Conservation (phyloP, 2,888 invertebrate genomes). For the Harpagoxenus sublaevis region DNA sequence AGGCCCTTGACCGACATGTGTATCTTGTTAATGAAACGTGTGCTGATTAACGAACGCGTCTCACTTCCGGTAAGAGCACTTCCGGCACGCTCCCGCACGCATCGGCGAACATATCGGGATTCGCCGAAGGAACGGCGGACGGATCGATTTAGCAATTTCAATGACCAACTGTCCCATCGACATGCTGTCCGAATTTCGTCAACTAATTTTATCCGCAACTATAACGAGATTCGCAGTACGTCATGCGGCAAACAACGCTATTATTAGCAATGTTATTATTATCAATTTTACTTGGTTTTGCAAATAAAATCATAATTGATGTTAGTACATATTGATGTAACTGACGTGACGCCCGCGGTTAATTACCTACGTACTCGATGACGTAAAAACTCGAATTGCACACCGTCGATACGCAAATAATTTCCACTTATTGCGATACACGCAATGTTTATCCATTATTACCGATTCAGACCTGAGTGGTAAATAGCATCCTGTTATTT, state of each 20-base stretch:
- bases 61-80: slow-evolving; percentile 52
- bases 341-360: not conserved
- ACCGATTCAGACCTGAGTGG: too few relatives aligned
- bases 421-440: not conserved
- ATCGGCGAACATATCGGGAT: slow-evolving; percentile 14
- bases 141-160: slow-evolving; percentile 3
- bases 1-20: slow-evolving; percentile 30
- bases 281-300: not conserved
- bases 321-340: not conserved
- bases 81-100: slow-evolving; percentile 40
- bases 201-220: not conserved
- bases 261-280: not conserved
- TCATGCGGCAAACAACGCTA: not conserved
- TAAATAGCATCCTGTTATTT: not conserved
- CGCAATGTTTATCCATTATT: not conserved
- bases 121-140: slow-evolving; percentile 36
- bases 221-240: not conserved
- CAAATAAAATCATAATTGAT: slow-evolving; percentile 9
- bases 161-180: not conserved
- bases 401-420: not conserved
- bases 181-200: slow-evolving; percentile 6
- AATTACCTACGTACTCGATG: slow-evolving; percentile 20
- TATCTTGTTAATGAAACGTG: slow-evolving; percentile 36
- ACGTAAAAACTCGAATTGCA: slow-evolving; percentile 13
- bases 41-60: slow-evolving; percentile 52